Conservation (phyloP, 2,797 vertebrate genomes). For the Lagorchestes hirsutus region DNA sequence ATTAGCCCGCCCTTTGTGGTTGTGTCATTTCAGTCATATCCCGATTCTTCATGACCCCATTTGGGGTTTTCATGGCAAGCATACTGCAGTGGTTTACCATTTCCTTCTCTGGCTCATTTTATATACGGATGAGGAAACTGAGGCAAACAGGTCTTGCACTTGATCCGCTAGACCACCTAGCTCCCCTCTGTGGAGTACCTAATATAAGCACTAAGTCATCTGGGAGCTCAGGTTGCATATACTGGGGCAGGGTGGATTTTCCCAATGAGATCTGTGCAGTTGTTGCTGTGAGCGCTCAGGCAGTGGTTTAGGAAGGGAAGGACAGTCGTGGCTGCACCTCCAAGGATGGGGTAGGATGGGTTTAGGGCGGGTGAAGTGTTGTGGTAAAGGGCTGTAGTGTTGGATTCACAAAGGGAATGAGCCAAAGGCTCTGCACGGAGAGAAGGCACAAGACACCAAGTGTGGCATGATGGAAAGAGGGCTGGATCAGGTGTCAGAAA, state of each 20-base stretch:
- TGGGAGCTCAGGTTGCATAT: not conserved
- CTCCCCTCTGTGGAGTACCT: not conserved
- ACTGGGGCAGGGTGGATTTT: not conserved
- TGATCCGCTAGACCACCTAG: not conserved
- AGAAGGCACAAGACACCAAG: not conserved
- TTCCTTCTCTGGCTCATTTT: not conserved
- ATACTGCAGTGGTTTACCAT: not conserved
- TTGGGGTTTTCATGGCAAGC: not conserved
- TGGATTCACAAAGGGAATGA: not conserved
- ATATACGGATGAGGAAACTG: not conserved
- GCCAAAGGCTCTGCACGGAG: not conserved
- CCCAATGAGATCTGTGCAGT: not conserved
- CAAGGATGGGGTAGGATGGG: not conserved
- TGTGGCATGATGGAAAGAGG: not conserved
- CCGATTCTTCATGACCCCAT: not conserved
- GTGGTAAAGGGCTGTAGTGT: not conserved
- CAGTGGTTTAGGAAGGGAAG: not conserved
- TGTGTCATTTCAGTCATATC: not conserved
- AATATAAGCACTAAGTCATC: not conserved
- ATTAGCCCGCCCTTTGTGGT: not conserved
- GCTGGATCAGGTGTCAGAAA: not conserved
- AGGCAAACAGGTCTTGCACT: not conserved
- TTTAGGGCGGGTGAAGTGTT: not conserved
- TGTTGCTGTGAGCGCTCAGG: not conserved
- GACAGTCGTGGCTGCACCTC: not conserved